A percentile compares a stretch with the other conserved stretches of the same genome.
phyloP scores from a whole-genome alignment of 2,888 invertebrate genomes.

The Acrocera orbiculus region DNA sequence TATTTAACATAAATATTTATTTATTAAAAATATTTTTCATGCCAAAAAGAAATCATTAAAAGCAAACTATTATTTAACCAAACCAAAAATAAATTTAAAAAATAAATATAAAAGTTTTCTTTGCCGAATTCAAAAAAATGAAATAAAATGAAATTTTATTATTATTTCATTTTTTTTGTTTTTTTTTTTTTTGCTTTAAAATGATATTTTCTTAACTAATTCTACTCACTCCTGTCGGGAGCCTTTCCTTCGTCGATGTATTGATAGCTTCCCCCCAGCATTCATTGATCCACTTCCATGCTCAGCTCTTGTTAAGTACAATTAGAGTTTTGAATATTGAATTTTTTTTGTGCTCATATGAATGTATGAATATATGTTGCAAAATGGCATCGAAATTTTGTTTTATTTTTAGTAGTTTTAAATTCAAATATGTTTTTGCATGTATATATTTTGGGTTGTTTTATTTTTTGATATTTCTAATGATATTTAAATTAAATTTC shows the following conservation, averaged over 20 bases:
- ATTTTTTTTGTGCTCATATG: not conserved
- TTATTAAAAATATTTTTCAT: too few species aligned
- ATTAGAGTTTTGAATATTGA: not conserved
- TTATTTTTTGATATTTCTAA: too few species aligned
- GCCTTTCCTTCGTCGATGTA: slow-evolving; percentile 16
- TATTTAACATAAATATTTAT: too few species aligned
- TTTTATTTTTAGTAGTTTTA: too few species aligned
- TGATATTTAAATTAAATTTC: too few species aligned
- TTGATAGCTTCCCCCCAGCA: slow-evolving; percentile 15
- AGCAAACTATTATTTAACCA: too few species aligned
- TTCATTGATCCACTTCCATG: slow-evolving; percentile 14
- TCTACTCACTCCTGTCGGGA: slow-evolving; percentile 17
- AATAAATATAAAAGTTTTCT: too few species aligned
- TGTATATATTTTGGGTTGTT: too few species aligned
- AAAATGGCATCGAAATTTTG: too few species aligned
- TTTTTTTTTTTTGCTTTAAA: slow-evolving; percentile 3
- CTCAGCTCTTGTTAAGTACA: slow-evolving; percentile 15
- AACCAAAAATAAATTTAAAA: not conserved
- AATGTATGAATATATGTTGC: not conserved
- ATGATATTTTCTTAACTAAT: slow-evolving; percentile 2
- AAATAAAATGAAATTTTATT: slow-evolving; percentile 10
- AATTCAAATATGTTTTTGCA: too few species aligned
- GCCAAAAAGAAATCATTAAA: too few species aligned
- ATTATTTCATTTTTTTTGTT: slow-evolving; percentile 4
- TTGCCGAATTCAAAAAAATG: too few species aligned